Evolutionary conservation across 1,140 invertebrate genomes (phyloP).

Genomic region (Danaus plexippus): DNA sequence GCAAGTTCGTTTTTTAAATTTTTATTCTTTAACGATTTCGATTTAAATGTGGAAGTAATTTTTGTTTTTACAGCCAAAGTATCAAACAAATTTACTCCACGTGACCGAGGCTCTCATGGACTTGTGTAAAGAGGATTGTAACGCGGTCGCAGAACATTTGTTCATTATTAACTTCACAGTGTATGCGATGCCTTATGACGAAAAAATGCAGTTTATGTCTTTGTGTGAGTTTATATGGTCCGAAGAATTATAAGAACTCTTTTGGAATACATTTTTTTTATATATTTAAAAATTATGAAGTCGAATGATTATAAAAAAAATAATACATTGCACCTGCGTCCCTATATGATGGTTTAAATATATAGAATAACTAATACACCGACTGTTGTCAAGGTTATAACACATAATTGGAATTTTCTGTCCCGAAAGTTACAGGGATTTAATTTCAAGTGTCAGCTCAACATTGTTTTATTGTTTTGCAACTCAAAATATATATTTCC

Average conservation of each 20-base stretch:
- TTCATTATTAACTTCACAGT: slow-evolving; percentile 63
- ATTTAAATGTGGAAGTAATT: not conserved
- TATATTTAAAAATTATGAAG: too few relatives aligned
- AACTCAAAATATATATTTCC: slow-evolving; percentile 4
- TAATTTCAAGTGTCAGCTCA: too few relatives aligned
- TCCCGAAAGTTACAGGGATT: too few relatives aligned
- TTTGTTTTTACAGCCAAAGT: slow-evolving; percentile 42
- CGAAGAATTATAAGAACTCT: not conserved
- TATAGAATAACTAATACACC: too few relatives aligned
- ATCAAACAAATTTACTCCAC: slow-evolving; percentile 63
- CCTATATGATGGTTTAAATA: too few relatives aligned
- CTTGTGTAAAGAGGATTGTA: slow-evolving; percentile 64
- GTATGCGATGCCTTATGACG: slow-evolving; percentile 55
- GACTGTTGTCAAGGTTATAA: too few relatives aligned
- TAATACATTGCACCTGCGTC: too few relatives aligned
- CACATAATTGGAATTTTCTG: too few relatives aligned
- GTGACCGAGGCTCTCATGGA: slow-evolving; percentile 70
- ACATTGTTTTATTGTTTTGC: too few relatives aligned
- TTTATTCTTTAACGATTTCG: not conserved
- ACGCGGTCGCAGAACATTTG: slow-evolving; percentile 41
- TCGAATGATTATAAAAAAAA: too few relatives aligned
- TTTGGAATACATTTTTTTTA: not conserved
- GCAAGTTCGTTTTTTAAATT: slow-evolving; percentile 22
- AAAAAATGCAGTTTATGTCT: slow-evolving; percentile 58
- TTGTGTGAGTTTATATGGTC: slow-evolving; percentile 42